Conservation (phyloP, 2,113 vertebrate genomes). For the Gopherus flavomarginatus region DNA sequence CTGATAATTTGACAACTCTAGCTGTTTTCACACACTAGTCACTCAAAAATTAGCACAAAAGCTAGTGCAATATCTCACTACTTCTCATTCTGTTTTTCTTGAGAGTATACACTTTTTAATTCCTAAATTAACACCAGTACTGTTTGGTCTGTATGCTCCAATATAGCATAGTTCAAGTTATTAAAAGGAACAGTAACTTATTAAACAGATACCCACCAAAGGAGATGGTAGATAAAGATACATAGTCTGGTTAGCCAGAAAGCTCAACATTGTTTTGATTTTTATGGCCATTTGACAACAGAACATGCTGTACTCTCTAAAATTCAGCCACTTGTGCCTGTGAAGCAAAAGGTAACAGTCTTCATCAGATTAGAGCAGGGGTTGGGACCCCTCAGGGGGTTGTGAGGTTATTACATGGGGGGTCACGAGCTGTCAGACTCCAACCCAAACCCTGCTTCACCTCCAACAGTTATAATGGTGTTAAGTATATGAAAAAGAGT, state of each 20-base stretch:
- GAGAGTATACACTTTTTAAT: neutral
- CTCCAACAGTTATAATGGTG: too few relatives aligned
- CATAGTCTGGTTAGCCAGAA: accelerated
- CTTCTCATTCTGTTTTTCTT: neutral
- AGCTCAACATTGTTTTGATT: accelerated
- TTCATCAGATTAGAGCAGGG: neutral
- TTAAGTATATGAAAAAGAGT: too few relatives aligned
- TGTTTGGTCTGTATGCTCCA: accelerated
- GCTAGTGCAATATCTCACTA: neutral
- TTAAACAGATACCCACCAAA: neutral
- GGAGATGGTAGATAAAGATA: accelerated
- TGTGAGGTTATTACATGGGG: too few relatives aligned
- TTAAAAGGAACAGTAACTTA: neutral
- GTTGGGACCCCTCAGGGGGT: too few relatives aligned
- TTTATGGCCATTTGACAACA: accelerated
- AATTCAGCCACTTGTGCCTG: accelerated
- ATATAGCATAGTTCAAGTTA: neutral
- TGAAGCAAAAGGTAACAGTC: neutral
- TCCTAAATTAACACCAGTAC: neutral
- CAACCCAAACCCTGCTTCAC: too few relatives aligned
- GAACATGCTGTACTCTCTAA: accelerated
- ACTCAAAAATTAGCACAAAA: accelerated
- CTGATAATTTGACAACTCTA: neutral
- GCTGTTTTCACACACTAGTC: neutral
- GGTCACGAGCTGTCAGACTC: too few relatives aligned